Evolutionary conservation across 1,140 invertebrate species (phyloP).

Genomic region (Drosophila gunungcola): DNA sequence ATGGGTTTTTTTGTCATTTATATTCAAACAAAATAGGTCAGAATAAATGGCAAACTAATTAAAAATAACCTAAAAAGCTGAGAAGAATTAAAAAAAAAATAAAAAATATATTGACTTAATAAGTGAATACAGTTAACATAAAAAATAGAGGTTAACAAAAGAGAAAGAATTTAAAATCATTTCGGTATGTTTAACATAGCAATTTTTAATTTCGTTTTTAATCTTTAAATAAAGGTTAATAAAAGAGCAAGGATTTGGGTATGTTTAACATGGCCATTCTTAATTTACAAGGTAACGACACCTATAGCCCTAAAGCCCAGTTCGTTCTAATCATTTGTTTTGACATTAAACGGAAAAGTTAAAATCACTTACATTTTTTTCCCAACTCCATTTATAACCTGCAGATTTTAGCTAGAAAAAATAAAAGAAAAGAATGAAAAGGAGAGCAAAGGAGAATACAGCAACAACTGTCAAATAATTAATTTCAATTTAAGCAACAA

Average conservation of each 20-base stretch:
- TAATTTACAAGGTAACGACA: constrained; percentile 29
- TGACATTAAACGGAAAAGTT: constrained; percentile 48
- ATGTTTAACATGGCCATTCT: not conserved
- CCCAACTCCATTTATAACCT: constrained; percentile 64
- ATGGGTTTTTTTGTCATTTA: too few relatives aligned
- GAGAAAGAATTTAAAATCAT: too few relatives aligned
- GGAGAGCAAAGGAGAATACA: constrained; percentile 14
- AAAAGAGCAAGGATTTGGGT: not conserved
- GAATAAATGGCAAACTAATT: too few relatives aligned
- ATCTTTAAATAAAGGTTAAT: not conserved
- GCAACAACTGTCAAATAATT: constrained; percentile 82
- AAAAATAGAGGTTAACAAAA: too few relatives aligned
- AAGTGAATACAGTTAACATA: too few relatives aligned
- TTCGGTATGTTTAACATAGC: not conserved
- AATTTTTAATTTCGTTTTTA: not conserved
- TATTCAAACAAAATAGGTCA: too few relatives aligned
- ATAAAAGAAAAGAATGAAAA: constrained; percentile 11
- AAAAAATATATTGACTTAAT: too few relatives aligned
- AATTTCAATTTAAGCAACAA: constrained; percentile 81
- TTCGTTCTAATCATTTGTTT: constrained; percentile 50
- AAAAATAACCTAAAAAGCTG: too few relatives aligned
- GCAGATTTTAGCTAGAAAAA: constrained; percentile 30
- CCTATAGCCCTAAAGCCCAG: constrained; percentile 14
- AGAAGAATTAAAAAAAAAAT: too few relatives aligned
- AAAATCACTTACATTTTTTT: constrained; percentile 2